Conservation (phyloP, 2,888 invertebrate genomes). For the Boloria euphrosyne region DNA sequence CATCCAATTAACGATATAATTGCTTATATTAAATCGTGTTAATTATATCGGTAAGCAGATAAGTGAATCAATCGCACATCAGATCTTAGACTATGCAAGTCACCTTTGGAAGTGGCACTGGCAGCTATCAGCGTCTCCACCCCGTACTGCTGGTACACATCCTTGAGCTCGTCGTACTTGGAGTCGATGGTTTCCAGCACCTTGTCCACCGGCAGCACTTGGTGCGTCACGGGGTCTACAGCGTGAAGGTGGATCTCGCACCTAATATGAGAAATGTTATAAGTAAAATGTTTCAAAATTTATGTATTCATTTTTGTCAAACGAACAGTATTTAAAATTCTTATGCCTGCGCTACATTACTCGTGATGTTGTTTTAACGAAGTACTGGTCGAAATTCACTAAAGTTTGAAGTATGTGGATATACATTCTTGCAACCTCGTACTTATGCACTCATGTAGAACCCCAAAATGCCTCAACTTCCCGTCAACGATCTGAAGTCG, state of each 20-base stretch:
- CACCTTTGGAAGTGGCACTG: slow-evolving; percentile 70
- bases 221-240: slow-evolving; percentile 87
- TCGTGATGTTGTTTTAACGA: no score
- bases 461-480: no score
- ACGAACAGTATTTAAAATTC: no score
- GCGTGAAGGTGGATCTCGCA: slow-evolving; percentile 93
- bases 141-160: slow-evolving; percentile 75
- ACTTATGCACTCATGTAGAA: no score
- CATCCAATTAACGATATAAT: neutral
- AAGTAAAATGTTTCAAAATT: neutral
- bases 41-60: neutral
- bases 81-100: neutral
- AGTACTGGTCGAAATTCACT: no score
- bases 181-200: slow-evolving; percentile 91
- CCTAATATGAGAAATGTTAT: slow-evolving; percentile 73
- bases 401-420: no score
- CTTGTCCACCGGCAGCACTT: slow-evolving; percentile 89
- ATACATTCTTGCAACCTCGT: no score
- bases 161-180: slow-evolving; percentile 92
- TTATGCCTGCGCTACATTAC: no score
- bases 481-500: no score
- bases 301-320: neutral
- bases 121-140: slow-evolving; percentile 74
- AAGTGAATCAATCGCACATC: no score
- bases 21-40: no score